Conservation (phyloP, 1,140 invertebrate species). For the Carcinoscorpius rotundicauda region DNA sequence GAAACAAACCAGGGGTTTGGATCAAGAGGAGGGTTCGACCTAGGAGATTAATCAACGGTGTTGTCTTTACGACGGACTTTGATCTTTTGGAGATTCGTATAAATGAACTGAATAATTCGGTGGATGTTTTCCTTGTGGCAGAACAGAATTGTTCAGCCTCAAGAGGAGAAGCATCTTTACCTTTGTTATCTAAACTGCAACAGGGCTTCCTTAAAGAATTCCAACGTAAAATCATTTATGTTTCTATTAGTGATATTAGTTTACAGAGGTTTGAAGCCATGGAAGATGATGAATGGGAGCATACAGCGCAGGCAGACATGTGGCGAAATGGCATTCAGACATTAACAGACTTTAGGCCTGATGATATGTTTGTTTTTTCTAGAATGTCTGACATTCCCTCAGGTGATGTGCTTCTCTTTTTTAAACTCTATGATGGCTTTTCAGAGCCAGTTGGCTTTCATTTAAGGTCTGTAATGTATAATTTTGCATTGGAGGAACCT, state of each 20-base stretch:
- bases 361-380: conserved; percentile 18
- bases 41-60: conserved; percentile 6
- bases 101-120: conserved; percentile 1
- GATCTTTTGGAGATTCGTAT: conserved; percentile 14
- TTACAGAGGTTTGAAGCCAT: background rate
- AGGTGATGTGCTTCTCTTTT: conserved; percentile 18
- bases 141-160: background rate
- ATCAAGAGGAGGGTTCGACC: conserved; percentile 14
- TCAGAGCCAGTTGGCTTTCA: conserved; percentile 16
- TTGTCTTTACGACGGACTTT: no score
- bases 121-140: conserved; percentile 14
- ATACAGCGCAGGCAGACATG: conserved; percentile 8
- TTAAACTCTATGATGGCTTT: conserved; percentile 19
- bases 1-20: conserved; percentile 5
- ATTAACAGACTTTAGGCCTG: conserved; percentile 18
- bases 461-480: conserved; percentile 14
- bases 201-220: conserved; percentile 10
- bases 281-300: background rate
- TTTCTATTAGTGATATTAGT: conserved; percentile 2
- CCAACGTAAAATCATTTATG: conserved; percentile 15
- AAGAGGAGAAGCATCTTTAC: background rate
- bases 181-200: conserved; percentile 7
- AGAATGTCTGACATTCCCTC: conserved; percentile 13
- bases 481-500: conserved; percentile 5
- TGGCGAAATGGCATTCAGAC: conserved; percentile 12